Evolutionary conservation across 2,888 invertebrate genomes (phyloP), one percentile per base, ranked within the genome.

Genomic region (Petrolisthes manimaculis): DNA sequence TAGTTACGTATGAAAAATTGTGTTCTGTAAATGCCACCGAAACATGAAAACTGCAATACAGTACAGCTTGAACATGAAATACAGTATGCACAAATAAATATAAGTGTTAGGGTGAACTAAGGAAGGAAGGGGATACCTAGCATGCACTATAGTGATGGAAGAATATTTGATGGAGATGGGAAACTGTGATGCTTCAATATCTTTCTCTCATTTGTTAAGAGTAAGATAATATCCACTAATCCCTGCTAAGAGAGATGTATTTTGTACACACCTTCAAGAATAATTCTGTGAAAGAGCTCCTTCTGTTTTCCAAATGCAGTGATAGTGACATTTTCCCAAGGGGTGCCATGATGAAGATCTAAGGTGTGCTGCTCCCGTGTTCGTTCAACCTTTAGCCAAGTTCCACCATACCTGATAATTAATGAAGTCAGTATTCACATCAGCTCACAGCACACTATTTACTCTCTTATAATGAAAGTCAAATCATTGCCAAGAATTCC

Each of bases 271-370:
- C 90, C 89, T 89, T 91, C 89, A 56, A 81, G 77, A 69, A 90
- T 85, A 75, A 91, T 90, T 67, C 83, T 83, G 54, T 74, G 86
- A 84, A 91, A 90, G n/a, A 91, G 89, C 53, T 79, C 69, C 69
- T 82, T 86, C 69, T 89, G 88, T 54, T 88, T 86, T 51, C 91
- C 91, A 86, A 91, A 78, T 24, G 89, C 88, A 75, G 91, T 91
- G 75, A 91, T 67, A 37, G 89, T 86, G n/a, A 91, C 86, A 86
- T 80, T 90, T 78, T 91, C 91, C 89, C 90, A 91, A 54, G 89
- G 89, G 8, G 87, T 87, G 55, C 87, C 89, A 61, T 87, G 86
- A 24, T 89, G 83, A 12, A 89, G 85, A 61, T 89, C 89, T 53
- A 89, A 12, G 4, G 89, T 85, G 71, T 85, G 87, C 78, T 87